These are phyloP conservation scores for Dipodomys ordii DNA, from an alignment of 2,113 vertebrate species.

Conservation along the genomic window DNA sequence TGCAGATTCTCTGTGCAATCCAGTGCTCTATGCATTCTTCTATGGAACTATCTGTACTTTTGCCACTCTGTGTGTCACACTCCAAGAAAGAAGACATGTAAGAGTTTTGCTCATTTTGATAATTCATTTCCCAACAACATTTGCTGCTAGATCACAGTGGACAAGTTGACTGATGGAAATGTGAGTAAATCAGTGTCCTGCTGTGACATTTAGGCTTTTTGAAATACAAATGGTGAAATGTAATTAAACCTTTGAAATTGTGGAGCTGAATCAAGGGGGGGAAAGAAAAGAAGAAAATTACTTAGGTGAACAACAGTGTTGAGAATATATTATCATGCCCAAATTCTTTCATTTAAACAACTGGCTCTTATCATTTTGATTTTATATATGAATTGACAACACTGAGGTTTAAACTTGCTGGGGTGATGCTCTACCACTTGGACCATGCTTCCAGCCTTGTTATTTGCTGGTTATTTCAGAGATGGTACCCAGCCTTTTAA, in stretches of 20 bases:
- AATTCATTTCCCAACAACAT: background rate
- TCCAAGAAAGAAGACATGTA: background rate
- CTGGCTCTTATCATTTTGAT: background rate
- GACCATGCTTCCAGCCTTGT: too few relatives aligned
- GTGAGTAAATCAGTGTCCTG: background rate
- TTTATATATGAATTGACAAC: too few relatives aligned
- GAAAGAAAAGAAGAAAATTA: background rate
- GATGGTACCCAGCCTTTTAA: too few relatives aligned
- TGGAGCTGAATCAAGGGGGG: background rate
- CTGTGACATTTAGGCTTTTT: background rate
- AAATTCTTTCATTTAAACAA: background rate
- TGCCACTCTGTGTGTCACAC: background rate
- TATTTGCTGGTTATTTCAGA: too few relatives aligned
- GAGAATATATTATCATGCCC: background rate
- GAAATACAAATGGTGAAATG: constrained; percentile 36
- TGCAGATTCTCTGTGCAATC: background rate
- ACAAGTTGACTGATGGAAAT: background rate
- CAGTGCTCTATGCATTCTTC: background rate
- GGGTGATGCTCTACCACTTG: too few relatives aligned
- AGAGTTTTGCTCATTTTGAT: background rate
- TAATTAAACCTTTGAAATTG: constrained; percentile 29
- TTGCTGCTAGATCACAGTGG: background rate
- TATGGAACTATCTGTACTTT: background rate
- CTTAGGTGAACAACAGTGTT: background rate
- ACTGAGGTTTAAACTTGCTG: too few relatives aligned